Evolutionary conservation across 2,113 vertebrate genomes (phyloP).

Genomic region (Mastomys natalensis): DNA sequence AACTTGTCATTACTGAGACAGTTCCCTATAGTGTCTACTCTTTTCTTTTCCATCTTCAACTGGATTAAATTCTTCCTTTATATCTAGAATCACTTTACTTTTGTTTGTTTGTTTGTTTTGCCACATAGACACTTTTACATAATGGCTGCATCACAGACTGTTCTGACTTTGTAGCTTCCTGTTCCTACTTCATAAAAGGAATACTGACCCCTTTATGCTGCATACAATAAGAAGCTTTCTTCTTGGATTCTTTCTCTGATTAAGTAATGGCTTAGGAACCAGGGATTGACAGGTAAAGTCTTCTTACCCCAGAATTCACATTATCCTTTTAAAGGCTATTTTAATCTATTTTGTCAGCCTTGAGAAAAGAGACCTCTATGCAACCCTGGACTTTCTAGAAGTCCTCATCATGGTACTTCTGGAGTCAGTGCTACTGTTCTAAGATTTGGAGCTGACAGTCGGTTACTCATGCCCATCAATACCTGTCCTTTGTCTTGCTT

Average conservation of each 20-base stretch:
- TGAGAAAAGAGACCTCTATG: neutral
- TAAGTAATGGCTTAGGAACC: neutral
- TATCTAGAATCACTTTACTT: neutral
- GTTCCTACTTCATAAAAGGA: neutral
- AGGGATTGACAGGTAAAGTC: neutral
- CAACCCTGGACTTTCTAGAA: neutral
- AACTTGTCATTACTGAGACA: neutral
- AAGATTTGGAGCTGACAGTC: neutral
- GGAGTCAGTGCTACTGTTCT: neutral
- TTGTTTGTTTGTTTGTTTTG: neutral
- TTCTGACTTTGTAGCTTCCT: neutral
- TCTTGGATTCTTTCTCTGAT: neutral
- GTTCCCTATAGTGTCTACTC: neutral
- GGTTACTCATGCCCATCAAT: neutral
- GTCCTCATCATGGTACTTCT: no score
- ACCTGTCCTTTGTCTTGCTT: neutral
- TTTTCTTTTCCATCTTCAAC: neutral
- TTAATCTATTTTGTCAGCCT: neutral
- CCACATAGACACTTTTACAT: neutral
- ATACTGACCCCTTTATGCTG: neutral
- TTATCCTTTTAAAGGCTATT: neutral
- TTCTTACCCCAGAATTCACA: neutral
- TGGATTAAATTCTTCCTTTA: neutral
- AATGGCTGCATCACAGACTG: neutral
- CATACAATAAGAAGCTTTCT: neutral